phyloP scores from a whole-genome alignment of 2,113 vertebrate species.

The Caranx melampygus region DNA sequence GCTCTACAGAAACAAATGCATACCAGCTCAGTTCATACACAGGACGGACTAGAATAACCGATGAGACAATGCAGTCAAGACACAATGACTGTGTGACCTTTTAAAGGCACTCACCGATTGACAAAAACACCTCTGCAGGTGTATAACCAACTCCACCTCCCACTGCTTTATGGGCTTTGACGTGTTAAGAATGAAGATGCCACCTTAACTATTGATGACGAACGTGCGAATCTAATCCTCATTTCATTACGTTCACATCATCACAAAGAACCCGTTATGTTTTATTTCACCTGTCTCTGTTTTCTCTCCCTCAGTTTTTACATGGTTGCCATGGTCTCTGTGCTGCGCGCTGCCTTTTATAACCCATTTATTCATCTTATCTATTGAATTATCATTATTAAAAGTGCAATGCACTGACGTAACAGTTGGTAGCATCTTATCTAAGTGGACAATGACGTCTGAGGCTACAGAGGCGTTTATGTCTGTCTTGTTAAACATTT shows the following conservation, averaged over 20 bases:
- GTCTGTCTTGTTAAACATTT: background rate
- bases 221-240: background rate
- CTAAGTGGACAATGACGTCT: too few relatives aligned
- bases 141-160: background rate
- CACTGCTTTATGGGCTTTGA: background rate
- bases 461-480: too few relatives aligned
- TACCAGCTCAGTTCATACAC: conserved; percentile 8
- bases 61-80: conserved; percentile 11
- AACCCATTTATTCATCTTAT: too few relatives aligned
- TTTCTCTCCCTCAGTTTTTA: too few relatives aligned
- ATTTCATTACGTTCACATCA: background rate
- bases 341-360: too few relatives aligned
- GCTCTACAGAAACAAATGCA: conserved; percentile 12
- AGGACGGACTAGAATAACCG: conserved; percentile 30
- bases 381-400: too few relatives aligned
- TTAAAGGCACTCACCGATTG: background rate
- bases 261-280: background rate
- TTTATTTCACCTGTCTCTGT: background rate
- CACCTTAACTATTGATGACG: too few relatives aligned
- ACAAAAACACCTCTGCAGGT: conserved; percentile 30
- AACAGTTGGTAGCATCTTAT: too few relatives aligned
- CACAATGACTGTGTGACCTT: conserved; percentile 25
- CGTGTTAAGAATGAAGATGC: too few relatives aligned
- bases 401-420: too few relatives aligned
- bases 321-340: too few relatives aligned